These are phyloP conservation scores for Drosophila ogumai DNA, from an alignment of 1,140 invertebrate genomes.

Conservation along the genomic window DNA sequence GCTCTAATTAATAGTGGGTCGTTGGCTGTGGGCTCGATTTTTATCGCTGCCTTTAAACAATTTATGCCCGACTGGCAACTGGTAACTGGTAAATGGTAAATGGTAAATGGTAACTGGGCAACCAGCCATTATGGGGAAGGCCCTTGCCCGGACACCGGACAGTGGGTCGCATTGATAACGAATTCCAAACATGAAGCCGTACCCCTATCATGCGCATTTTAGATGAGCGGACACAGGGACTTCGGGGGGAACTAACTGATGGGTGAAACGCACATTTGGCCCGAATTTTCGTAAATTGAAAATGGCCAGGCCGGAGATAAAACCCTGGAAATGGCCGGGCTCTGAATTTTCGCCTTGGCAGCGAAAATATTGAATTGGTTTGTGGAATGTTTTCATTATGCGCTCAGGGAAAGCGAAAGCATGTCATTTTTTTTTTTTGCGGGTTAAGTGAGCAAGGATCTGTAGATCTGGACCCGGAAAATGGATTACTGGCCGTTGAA, in stretches of 20 bases:
- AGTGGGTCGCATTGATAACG: conserved; percentile 65
- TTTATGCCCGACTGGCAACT: conserved; percentile 54
- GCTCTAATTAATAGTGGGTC: conserved; percentile 79
- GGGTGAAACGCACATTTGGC: conserved; percentile 43
- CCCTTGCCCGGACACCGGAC: background rate
- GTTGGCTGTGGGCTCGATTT: conserved; percentile 72
- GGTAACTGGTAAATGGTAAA: background rate
- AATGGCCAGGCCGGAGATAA: conserved; percentile 37
- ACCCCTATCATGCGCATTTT: conserved; percentile 69
- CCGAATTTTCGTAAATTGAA: conserved; percentile 74
- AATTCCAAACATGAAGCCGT: conserved; percentile 70
- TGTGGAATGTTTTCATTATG: conserved; percentile 80
- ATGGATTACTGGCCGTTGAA: conserved; percentile 28
- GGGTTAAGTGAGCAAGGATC: conserved; percentile 17
- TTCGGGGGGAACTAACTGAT: conserved; percentile 1
- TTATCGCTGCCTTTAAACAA: conserved; percentile 68
- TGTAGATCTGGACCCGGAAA: conserved; percentile 4
- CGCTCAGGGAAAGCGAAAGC: conserved; percentile 38
- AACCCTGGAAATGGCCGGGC: conserved; percentile 33
- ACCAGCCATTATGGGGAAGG: conserved; percentile 17
- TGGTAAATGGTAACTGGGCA: conserved; percentile 6
- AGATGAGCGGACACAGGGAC: conserved; percentile 45
- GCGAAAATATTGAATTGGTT: conserved; percentile 78
- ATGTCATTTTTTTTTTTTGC: conserved; percentile 25
- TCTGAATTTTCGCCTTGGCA: conserved; percentile 40